These are phyloP conservation scores for Saxidomus purpurata DNA, from an alignment of 1,140 invertebrate genomes.

Conservation along the genomic window DNA sequence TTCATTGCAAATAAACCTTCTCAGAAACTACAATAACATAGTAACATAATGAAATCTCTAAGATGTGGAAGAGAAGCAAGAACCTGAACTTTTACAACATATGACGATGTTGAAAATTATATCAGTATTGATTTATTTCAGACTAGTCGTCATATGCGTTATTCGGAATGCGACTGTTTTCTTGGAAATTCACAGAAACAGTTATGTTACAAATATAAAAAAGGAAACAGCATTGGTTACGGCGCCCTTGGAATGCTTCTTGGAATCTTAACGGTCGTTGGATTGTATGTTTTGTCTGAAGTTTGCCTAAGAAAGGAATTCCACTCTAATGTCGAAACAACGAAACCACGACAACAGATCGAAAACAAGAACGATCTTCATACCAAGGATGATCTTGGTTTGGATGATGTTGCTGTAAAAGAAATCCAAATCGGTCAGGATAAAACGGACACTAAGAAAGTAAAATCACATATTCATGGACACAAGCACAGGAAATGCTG, in stretches of 20 bases:
- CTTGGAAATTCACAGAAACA: background rate
- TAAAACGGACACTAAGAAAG: background rate
- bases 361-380: too few species aligned
- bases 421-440: background rate
- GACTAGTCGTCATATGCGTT: background rate
- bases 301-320: background rate
- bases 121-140: too few species aligned
- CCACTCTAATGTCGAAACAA: background rate
- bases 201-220: constrained; percentile 12
- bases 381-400: too few species aligned
- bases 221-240: background rate
- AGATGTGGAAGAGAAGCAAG: too few species aligned
- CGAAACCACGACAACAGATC: too few species aligned
- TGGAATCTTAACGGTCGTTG: background rate
- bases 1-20: too few species aligned
- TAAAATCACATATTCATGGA: background rate
- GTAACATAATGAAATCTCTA: too few species aligned
- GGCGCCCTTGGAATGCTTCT: background rate
- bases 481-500: constrained; percentile 10
- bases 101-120: too few species aligned
- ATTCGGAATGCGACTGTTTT: constrained; percentile 20
- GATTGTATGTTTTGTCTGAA: constrained; percentile 34
- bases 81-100: too few species aligned
- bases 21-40: too few species aligned
- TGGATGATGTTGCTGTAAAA: background rate